Percentiles rank a stretch among this genome's conserved stretches.
Conservation (phyloP, 1,140 invertebrate species). For the Oryctes rhinoceros region DNA sequence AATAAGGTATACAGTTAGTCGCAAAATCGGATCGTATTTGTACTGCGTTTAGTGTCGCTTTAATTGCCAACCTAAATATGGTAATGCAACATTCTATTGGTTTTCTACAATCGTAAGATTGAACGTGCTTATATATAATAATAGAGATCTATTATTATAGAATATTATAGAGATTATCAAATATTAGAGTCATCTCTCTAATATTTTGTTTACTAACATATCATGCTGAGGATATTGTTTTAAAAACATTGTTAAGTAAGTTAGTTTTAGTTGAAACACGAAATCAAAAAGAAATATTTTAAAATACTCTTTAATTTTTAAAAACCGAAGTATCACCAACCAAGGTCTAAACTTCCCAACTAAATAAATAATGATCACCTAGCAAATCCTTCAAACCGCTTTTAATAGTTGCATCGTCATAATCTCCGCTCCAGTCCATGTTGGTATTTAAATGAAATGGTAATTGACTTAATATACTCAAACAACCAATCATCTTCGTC, state of each 20-base stretch:
- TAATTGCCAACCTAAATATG: background rate
- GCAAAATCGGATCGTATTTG: background rate
- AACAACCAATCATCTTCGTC: background rate
- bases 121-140: too few relatives aligned
- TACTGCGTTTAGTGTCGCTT: background rate
- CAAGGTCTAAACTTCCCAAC: slow-evolving; percentile 1
- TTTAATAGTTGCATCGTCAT: background rate
- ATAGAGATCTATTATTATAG: too few relatives aligned
- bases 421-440: background rate
- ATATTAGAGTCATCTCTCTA: too few relatives aligned
- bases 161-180: too few relatives aligned
- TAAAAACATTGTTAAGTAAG: too few relatives aligned
- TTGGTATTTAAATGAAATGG: slow-evolving; percentile 26
- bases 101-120: too few relatives aligned
- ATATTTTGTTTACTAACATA: too few relatives aligned
- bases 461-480: background rate
- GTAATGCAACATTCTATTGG: too few relatives aligned
- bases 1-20: background rate
- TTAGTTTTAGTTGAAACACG: too few relatives aligned
- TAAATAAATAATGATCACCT: slow-evolving; percentile 6
- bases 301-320: background rate
- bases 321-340: background rate
- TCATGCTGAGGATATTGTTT: too few relatives aligned
- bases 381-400: slow-evolving; percentile 18
- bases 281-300: too few relatives aligned